phyloP scores from a whole-genome alignment of 53 echinoderm and acorn worm species.

The Glandiceps talaboti region DNA sequence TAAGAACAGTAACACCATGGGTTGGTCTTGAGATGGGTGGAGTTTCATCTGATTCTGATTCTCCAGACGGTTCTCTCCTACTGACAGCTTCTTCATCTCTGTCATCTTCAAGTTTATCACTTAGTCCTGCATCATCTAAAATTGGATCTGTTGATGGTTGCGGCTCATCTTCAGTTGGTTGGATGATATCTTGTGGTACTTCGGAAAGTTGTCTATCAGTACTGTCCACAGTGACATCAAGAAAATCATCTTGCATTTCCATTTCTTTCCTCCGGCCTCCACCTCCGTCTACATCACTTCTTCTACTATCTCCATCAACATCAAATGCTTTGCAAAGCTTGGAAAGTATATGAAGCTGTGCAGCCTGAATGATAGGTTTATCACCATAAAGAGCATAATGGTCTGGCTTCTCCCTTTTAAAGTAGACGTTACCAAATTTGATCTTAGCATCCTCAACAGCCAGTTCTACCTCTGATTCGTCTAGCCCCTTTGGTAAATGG shows the following conservation, averaged over 20 bases:
- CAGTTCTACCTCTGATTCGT: background rate
- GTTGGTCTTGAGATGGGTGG: background rate
- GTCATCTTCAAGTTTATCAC: background rate
- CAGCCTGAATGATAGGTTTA: background rate
- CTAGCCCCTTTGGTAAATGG: conserved; percentile 2
- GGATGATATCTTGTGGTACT: background rate
- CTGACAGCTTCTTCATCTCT: conserved; percentile 1
- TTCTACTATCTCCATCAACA: too few species aligned
- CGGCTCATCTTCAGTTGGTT: background rate
- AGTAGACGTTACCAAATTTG: background rate
- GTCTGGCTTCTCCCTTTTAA: background rate
- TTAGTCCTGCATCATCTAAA: background rate
- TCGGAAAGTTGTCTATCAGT: background rate
- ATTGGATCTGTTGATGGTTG: background rate
- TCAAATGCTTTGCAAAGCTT: background rate
- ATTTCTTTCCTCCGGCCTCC: background rate
- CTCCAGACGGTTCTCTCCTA: background rate
- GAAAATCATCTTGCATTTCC: too few species aligned
- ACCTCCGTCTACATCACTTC: background rate
- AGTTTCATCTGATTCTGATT: background rate
- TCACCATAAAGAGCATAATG: background rate
- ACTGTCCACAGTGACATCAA: too few species aligned
- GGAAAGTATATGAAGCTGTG: background rate
- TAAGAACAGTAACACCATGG: background rate
- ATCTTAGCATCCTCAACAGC: background rate